Evolutionary conservation across 2,797 vertebrate genomes (phyloP).

Genomic region (Alosa sapidissima): DNA sequence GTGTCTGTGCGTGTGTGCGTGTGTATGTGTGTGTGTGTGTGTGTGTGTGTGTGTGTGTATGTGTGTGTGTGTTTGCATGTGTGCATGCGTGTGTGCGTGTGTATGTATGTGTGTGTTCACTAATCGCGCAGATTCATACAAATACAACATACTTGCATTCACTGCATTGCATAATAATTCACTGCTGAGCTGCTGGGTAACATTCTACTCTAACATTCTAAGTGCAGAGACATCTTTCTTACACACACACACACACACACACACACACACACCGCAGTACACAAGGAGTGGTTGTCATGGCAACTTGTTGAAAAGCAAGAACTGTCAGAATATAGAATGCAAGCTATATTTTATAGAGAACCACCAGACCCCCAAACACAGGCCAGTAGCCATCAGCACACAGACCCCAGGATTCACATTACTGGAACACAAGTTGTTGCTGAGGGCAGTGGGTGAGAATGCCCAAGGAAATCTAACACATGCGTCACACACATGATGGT

Average conservation of each 20-base stretch:
- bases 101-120: background rate
- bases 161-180: too few relatives aligned
- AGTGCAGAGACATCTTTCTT: slow-evolving; percentile 34
- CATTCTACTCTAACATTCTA: slow-evolving; percentile 39
- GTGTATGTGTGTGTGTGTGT: background rate
- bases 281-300: slow-evolving; percentile 39
- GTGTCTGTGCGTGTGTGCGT: background rate
- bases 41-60: background rate
- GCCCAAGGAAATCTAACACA: background rate
- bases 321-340: background rate
- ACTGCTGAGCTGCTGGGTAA: slow-evolving; percentile 20
- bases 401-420: background rate
- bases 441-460: background rate
- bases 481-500: background rate
- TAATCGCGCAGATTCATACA: background rate
- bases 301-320: slow-evolving; percentile 24
- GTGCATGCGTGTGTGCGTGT: background rate
- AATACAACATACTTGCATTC: slow-evolving; percentile 32
- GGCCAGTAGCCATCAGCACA: background rate
- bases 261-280: background rate
- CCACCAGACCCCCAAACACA: background rate
- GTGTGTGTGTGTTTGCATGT: background rate
- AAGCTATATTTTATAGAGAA: background rate
- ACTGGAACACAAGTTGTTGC: background rate
- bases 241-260: slow-evolving; percentile 26